Base-by-base conservation (phyloP, 2,113 vertebrate genomes). In the Charadrius vociferus region DNA sequence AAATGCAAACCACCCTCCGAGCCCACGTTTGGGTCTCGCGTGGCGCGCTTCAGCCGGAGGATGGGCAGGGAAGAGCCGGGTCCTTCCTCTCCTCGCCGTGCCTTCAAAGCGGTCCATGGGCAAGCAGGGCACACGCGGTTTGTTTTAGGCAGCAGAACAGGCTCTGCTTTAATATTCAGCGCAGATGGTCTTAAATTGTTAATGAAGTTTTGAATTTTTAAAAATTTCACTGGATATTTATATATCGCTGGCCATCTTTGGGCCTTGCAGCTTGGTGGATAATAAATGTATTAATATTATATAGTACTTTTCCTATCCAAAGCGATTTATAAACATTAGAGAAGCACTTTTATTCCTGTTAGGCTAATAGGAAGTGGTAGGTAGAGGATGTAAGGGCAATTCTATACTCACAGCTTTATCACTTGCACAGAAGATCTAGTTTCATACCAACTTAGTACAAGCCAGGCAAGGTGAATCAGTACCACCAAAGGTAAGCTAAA, bases 181-280 rank as follows among this genome's bases (percentile, higher is more conserved):
- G 11, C 92, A 86, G 90, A 84, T 91, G 86, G 67, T 39, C 67
- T 88, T 96, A 55, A 92, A 96, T 97, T 92, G 75, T 95, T 97
- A 92, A 97, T 91, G 92, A 79, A 81, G 90, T 78, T 95, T 56
- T 96, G 92, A 92, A 95, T 97, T 95, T 96, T 97, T 95, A 47
- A 97, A 83, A 75, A 29, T 95, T 96, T 92, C 30, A 6, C 94
- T 81, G 90, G 90, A 6, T 97, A 95, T 97, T 97, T 97, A 83
- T 95, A 32, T 78, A 62, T 75, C 11, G 1, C 65, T 72, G 77
- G 37, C 82, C 26, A 0, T 93, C 94, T 88, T 43, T 21, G 70
- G 75, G 47, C 80, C 83, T 86, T 27, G 90, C 71, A 81, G 97
- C 86, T 63, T 2, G 52, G 56, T 73, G 53, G 88, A 37, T 95